phyloP scores from a whole-genome alignment of 92 coral and sea anemone genomes.

The Siderastrea radians region DNA sequence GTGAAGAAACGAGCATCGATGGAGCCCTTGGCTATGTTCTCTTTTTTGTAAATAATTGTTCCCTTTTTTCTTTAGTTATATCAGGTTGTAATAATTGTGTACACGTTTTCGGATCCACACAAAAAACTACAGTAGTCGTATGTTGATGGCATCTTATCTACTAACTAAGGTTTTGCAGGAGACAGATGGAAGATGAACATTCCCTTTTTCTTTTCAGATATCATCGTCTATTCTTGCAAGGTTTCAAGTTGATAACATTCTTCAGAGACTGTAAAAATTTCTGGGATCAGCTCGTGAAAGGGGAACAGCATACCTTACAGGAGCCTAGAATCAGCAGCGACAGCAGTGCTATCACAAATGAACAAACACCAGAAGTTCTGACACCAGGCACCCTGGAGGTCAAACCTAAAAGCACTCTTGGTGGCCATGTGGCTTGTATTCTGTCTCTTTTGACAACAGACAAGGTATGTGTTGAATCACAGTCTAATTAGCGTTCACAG shows the following conservation, averaged over 20 bases:
- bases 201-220: neutral
- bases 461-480: conserved; percentile 36
- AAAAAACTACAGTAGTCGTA: too few relatives aligned
- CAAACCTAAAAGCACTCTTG: conserved; percentile 22
- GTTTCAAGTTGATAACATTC: conserved; percentile 23
- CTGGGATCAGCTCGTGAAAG: conserved; percentile 16
- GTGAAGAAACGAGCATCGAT: too few relatives aligned
- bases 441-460: conserved; percentile 64
- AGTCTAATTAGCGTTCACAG: neutral
- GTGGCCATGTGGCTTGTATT: conserved; percentile 79
- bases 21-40: too few relatives aligned
- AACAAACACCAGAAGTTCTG: neutral
- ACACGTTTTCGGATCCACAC: too few relatives aligned
- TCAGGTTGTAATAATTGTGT: too few relatives aligned
- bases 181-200: neutral
- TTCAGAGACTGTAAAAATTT: conserved; percentile 21
- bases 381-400: conserved; percentile 34
- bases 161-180: too few relatives aligned
- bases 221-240: conserved; percentile 40
- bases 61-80: too few relatives aligned
- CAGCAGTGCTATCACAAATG: neutral
- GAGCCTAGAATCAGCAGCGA: neutral
- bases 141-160: too few relatives aligned
- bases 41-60: too few relatives aligned
- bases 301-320: conserved; percentile 20